Evolutionary conservation across 2,113 vertebrate species (phyloP).

Genomic region (Noctilio leporinus): DNA sequence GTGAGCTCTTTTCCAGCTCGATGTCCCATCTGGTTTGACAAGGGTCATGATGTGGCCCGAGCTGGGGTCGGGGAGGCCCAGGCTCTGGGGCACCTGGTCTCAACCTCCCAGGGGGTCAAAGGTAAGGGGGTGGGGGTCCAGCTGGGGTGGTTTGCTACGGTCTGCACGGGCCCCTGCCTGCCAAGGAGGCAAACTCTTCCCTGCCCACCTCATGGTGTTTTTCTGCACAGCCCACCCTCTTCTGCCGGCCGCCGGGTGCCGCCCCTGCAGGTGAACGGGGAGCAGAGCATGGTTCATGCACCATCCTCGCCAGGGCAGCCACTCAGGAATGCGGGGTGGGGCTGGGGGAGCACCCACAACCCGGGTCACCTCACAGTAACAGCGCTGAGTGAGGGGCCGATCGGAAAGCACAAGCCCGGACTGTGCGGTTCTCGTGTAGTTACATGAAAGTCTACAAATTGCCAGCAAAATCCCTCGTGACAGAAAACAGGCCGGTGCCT

Average conservation of each 20-base stretch:
- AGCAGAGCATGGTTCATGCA: background rate
- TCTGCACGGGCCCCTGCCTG: accelerated
- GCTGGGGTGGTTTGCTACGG: background rate
- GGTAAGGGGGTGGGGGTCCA: background rate
- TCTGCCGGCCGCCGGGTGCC: background rate
- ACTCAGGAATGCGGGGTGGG: too few relatives aligned
- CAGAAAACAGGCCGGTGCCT: background rate
- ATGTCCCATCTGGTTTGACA: background rate
- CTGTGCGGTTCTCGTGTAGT: background rate
- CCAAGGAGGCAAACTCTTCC: too few relatives aligned
- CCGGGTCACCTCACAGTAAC: background rate
- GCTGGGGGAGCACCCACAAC: too few relatives aligned
- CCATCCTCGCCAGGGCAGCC: too few relatives aligned
- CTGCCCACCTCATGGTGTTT: too few relatives aligned
- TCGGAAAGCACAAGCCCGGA: background rate
- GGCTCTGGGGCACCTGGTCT: accelerated
- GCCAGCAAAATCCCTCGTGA: background rate
- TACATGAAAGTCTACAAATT: background rate
- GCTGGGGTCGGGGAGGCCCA: background rate
- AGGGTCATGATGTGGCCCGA: background rate
- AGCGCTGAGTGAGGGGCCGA: background rate
- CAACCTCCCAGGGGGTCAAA: accelerated
- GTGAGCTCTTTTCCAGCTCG: accelerated
- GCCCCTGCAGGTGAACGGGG: too few relatives aligned
- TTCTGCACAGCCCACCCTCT: too few relatives aligned